These are phyloP conservation scores for Phaenicophaeus curvirostris DNA, from an alignment of 2,797 vertebrate genomes.

Conservation along the genomic window DNA sequence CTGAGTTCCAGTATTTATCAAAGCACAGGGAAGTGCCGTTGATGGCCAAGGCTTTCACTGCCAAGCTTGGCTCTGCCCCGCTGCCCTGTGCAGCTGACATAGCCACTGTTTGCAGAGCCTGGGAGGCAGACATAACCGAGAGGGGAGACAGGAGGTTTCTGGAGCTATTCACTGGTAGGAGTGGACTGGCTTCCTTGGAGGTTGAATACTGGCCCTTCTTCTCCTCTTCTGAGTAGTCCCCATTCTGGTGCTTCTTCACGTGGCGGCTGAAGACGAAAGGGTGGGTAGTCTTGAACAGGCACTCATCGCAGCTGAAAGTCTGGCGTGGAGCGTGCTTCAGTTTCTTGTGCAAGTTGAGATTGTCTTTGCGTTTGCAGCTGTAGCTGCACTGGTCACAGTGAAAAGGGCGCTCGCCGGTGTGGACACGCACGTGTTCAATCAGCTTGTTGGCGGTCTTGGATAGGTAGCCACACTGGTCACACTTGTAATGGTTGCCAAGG, in stretches of 20 bases:
- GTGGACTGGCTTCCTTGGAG: constrained; percentile 70
- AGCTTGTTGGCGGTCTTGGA: constrained; percentile 99
- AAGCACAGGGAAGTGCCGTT: constrained; percentile 83
- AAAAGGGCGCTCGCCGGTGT: constrained; percentile 99
- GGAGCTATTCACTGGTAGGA: constrained; percentile 80
- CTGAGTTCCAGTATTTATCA: constrained; percentile 93
- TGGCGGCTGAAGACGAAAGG: constrained; percentile 98
- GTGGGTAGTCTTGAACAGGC: constrained; percentile 98
- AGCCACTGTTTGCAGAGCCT: constrained; percentile 95
- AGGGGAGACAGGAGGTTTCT: constrained; percentile 89
- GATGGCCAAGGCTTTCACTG: constrained; percentile 82
- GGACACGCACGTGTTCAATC: constrained; percentile 98
- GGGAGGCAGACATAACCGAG: constrained; percentile 92
- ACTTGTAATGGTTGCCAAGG: constrained; percentile 99
- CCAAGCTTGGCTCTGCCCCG: constrained; percentile 76
- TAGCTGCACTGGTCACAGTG: constrained; percentile 99
- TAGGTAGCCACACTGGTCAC: constrained; percentile 99
- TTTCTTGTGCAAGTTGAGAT: constrained; percentile 99
- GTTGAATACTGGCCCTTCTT: constrained; percentile 75
- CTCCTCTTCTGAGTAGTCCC: constrained; percentile 75
- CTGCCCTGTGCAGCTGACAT: constrained; percentile 85
- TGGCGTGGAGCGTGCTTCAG: constrained; percentile 98
- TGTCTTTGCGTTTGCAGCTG: constrained; percentile 99
- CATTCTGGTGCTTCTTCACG: constrained; percentile 94
- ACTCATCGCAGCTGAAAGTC: constrained; percentile 94